Evolutionary conservation across 2,888 invertebrate genomes (phyloP), one percentile per base, ranked within the genome.

Genomic region (Seira ritae): DNA sequence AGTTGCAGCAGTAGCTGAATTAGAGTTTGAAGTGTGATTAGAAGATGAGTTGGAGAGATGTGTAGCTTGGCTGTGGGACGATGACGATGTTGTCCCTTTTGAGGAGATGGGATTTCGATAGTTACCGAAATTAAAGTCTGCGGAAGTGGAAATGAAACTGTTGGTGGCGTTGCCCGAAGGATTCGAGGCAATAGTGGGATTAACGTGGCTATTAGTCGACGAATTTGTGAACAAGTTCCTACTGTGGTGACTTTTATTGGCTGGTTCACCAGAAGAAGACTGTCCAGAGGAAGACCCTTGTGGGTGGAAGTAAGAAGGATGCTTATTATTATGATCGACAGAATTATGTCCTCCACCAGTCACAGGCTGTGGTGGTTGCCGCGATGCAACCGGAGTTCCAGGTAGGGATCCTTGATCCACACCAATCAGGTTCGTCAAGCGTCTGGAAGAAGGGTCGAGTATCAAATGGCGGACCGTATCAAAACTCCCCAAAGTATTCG

Each of bases 391-490:
- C 55, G 82, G 82, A 76, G 79, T 82, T 72, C 79, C 79, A 31
- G 69, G 84, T 17, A 74, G 72, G n/a, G 69, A 79, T 66, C 86
- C 80, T 80, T 89, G 88, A 90, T 95, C 95, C 89, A 95, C 93
- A 80, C 94, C 95, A 89, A 94, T 94, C 71, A 89, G 75, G 73
- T 84, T 86, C 22, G 71, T 84, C 87, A 94, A 92, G 90, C 93
- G 92, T 87, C 92, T 92, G 22, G 78, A 67, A 37, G 84, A 84
- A 71, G 81, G 85, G 42, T 89, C 89, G 23, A 88, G 75, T 76
- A 89, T 86, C 79, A 87, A 89, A 78, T 86, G 88, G 69, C 86
- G 85, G 70, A 89, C 88, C 67, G 80, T 84, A 66, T 89, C 89
- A 79, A 85, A 89, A 70, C 80, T 88, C 66, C 89, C 89, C 70